These are phyloP conservation scores for Oenanthe melanoleuca DNA, from an alignment of 2,113 vertebrate species.

Conservation along the genomic window DNA sequence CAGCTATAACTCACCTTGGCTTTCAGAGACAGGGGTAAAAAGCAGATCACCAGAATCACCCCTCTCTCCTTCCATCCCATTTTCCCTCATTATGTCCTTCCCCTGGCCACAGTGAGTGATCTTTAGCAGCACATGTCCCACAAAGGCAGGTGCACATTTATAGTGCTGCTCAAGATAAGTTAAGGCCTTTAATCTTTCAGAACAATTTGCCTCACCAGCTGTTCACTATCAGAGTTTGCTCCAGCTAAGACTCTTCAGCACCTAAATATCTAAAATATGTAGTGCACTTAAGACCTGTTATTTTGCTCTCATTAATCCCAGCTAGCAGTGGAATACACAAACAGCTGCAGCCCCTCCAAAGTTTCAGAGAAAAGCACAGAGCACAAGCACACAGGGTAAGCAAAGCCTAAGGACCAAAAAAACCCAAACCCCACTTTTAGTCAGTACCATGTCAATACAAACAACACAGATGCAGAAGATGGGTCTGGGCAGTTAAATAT, in stretches of 20 bases:
- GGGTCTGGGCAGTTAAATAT: background rate
- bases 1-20: background rate
- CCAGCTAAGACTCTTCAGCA: background rate
- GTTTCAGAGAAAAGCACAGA: background rate
- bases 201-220: background rate
- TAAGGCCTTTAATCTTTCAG: background rate
- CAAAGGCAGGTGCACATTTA: background rate
- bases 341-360: background rate
- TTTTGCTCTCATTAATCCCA: background rate
- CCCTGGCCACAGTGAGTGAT: background rate
- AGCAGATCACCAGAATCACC: background rate
- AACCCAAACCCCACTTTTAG: background rate
- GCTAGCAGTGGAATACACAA: background rate
- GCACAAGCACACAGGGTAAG: background rate
- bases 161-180: background rate
- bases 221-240: background rate
- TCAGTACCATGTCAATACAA: background rate
- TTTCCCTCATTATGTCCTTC: background rate
- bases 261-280: background rate
- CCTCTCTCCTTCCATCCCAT: background rate
- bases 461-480: accelerated
- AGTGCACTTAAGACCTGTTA: background rate
- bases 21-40: accelerated
- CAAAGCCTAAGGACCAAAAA: background rate
- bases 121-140: background rate